A percentile compares a stretch with the other conserved stretches of the same genome.
Evolutionary conservation across 2,888 invertebrate genomes (phyloP).

Genomic region (Chalcis sispes): DNA sequence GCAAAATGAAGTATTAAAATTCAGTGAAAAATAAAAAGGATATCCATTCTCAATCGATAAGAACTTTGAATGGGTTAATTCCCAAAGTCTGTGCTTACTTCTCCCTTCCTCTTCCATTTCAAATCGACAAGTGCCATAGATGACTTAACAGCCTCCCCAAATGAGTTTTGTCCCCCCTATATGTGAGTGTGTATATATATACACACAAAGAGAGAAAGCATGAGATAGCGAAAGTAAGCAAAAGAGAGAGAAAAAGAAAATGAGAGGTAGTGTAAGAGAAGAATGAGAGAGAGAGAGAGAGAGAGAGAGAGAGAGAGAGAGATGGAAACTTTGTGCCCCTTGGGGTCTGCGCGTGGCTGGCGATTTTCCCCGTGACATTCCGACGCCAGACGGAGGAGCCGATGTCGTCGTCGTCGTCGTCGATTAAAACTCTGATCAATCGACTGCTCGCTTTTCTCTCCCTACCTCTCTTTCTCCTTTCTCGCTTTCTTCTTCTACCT

Average conservation of each 20-base stretch:
- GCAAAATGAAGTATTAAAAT: neutral
- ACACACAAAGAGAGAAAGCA: too few relatives aligned
- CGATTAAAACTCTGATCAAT: constrained; percentile 60
- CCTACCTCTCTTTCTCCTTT: neutral
- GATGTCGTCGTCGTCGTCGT: constrained; percentile 42
- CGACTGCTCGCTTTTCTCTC: constrained; percentile 34
- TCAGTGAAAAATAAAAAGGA: constrained; percentile 22
- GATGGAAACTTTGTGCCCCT: too few relatives aligned
- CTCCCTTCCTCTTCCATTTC: neutral
- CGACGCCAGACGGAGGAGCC: constrained; percentile 40
- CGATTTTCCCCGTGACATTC: constrained; percentile 50
- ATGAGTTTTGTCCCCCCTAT: constrained; percentile 46
- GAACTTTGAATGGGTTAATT: constrained; percentile 51
- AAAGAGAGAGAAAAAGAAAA: too few relatives aligned
- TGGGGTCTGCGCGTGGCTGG: constrained; percentile 11
- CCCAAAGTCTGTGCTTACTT: neutral
- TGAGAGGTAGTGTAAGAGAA: too few relatives aligned
- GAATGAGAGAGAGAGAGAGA: too few relatives aligned
- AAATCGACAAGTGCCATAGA: constrained; percentile 51
- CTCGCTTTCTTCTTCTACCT: constrained; percentile 5
- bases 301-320: too few relatives aligned
- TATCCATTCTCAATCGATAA: constrained; percentile 16
- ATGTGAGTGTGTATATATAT: too few relatives aligned
- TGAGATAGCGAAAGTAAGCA: too few relatives aligned
- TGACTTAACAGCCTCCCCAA: constrained; percentile 52